These are phyloP conservation scores for Sebastes itinus DNA, from an alignment of 2,797 vertebrate genomes.

Conservation along the genomic window DNA sequence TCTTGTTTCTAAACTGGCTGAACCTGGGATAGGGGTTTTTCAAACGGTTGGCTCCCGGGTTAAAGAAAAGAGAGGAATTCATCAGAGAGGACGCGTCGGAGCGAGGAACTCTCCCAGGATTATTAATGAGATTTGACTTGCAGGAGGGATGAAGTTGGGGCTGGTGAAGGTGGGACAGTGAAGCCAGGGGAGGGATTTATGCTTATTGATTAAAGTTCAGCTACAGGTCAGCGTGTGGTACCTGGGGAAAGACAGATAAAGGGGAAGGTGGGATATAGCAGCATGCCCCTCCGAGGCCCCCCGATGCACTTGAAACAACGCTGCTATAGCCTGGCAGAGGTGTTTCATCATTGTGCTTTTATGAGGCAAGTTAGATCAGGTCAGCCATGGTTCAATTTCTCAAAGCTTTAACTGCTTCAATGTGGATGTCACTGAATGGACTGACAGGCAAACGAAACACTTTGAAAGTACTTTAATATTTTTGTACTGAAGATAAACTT, in stretches of 20 bases:
- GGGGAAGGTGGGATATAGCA: background rate
- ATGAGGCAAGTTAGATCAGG: slow-evolving; percentile 3
- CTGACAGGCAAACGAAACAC: background rate
- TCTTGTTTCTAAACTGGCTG: slow-evolving; percentile 4
- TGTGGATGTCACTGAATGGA: background rate
- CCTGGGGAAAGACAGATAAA: slow-evolving; percentile 45
- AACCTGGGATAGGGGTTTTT: background rate
- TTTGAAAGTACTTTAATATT: background rate
- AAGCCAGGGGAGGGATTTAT: slow-evolving; percentile 35
- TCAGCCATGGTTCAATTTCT: background rate
- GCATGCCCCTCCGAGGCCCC: background rate
- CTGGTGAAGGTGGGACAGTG: background rate
- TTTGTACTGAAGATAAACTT: background rate
- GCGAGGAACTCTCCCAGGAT: slow-evolving; percentile 1
- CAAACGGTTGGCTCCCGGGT: background rate
- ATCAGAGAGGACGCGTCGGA: background rate
- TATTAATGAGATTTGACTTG: slow-evolving; percentile 34
- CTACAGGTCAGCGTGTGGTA: slow-evolving; percentile 45
- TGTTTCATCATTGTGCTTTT: slow-evolving; percentile 43
- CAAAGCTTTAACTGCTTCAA: background rate
- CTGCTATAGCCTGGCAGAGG: background rate
- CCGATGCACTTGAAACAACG: slow-evolving; percentile 10
- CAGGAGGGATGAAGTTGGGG: slow-evolving; percentile 20
- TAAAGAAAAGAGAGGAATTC: background rate
- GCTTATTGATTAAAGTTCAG: slow-evolving; percentile 67